These are phyloP conservation scores for Xerus rutilus DNA, from an alignment of 2,797 vertebrate genomes.

Conservation along the genomic window DNA sequence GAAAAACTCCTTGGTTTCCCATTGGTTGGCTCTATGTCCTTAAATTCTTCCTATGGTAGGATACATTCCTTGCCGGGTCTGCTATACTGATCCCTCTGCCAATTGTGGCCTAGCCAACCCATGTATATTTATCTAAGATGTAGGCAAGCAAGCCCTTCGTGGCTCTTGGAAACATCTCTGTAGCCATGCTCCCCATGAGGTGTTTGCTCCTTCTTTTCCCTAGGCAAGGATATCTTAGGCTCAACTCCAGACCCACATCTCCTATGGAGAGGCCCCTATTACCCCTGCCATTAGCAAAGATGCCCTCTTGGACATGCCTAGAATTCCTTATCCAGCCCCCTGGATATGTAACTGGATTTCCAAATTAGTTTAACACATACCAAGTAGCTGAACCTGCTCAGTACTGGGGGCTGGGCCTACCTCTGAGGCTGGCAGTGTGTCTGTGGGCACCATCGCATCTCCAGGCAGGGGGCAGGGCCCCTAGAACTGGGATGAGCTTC, in stretches of 20 bases:
- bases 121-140: not conserved
- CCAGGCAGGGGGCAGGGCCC: not conserved
- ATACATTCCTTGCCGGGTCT: not conserved
- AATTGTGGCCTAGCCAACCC: not conserved
- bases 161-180: not conserved
- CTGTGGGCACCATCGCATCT: fast-evolving
- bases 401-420: not conserved
- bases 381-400: not conserved
- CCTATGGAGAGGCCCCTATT: not conserved
- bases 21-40: not conserved
- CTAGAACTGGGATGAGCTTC: not conserved
- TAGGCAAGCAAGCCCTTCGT: not conserved
- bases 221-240: not conserved
- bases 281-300: not conserved
- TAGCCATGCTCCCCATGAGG: not conserved
- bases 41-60: not conserved
- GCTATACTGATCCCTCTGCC: not conserved
- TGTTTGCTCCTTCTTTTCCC: not conserved
- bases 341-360: not conserved
- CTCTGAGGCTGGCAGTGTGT: not conserved
- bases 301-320: not conserved
- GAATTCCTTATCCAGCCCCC: not conserved
- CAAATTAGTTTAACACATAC: not conserved
- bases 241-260: not conserved
- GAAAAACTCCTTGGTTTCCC: not conserved